Evolutionary conservation across 2,113 vertebrate species (phyloP).

Genomic region (Dicentrarchus labrax): DNA sequence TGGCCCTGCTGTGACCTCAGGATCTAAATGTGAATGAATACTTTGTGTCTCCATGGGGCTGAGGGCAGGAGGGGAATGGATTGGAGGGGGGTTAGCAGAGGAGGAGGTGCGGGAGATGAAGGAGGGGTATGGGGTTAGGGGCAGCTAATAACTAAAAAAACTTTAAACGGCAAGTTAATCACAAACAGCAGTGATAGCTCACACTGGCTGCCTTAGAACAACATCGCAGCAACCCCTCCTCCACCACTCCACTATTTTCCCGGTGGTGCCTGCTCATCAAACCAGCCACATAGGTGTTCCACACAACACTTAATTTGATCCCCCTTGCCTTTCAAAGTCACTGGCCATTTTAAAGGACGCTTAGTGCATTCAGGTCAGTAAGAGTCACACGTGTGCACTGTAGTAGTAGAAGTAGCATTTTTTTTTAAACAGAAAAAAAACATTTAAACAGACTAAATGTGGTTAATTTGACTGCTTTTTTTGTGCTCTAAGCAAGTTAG

Average conservation of each 20-base stretch:
- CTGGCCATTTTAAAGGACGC: constrained; percentile 67
- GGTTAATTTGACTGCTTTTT: constrained; percentile 27
- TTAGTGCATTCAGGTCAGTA: constrained; percentile 60
- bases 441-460: constrained; percentile 36
- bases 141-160: constrained; percentile 84
- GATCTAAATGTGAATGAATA: constrained; percentile 90
- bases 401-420: neutral
- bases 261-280: constrained; percentile 63
- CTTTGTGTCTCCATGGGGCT: constrained; percentile 86
- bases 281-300: constrained; percentile 54
- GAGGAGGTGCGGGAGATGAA: constrained; percentile 59
- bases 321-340: constrained; percentile 73
- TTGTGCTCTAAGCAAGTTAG: constrained; percentile 49
- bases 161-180: constrained; percentile 87
- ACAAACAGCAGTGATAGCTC: constrained; percentile 85
- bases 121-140: constrained; percentile 68
- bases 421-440: constrained; percentile 23
- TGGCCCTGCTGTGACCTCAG: constrained; percentile 88
- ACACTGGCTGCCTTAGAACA: constrained; percentile 80
- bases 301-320: constrained; percentile 79
- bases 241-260: constrained; percentile 32
- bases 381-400: constrained; percentile 32
- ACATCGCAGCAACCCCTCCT: constrained; percentile 57
- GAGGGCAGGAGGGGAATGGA: constrained; percentile 65
- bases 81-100: constrained; percentile 44